Evolutionary conservation across 2,888 invertebrate species (phyloP).

Genomic region (Xiphydria camelus): DNA sequence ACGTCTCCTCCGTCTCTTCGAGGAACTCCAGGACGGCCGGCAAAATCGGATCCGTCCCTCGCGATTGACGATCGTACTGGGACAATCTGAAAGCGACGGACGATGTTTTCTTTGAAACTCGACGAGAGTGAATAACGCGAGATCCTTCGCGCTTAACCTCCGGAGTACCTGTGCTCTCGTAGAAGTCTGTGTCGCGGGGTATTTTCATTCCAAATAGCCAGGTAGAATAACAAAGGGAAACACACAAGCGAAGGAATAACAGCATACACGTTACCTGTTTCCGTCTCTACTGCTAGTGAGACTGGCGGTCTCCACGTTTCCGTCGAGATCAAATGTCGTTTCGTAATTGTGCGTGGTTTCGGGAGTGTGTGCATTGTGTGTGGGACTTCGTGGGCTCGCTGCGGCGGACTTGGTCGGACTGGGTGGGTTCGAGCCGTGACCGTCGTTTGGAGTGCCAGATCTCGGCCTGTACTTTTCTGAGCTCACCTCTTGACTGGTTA

Average conservation of each 20-base stretch:
- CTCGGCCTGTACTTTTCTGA: constrained; percentile 52
- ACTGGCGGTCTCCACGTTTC: constrained; percentile 89
- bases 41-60: constrained; percentile 85
- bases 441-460: constrained; percentile 42
- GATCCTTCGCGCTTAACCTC: too few species aligned
- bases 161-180: too few species aligned
- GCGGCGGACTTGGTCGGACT: constrained; percentile 49
- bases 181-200: too few species aligned
- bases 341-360: constrained; percentile 73
- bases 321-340: constrained; percentile 88
- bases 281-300: constrained; percentile 72
- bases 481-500: constrained; percentile 49
- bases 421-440: constrained; percentile 45
- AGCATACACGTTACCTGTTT: constrained; percentile 72
- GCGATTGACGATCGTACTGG: constrained; percentile 62
- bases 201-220: neutral
- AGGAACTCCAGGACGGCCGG: constrained; percentile 95
- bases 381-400: constrained; percentile 45
- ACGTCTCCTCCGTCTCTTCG: constrained; percentile 91
- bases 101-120: neutral
- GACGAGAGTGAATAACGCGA: too few species aligned
- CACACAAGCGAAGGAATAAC: too few species aligned
- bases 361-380: constrained; percentile 39
- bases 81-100: constrained; percentile 43
- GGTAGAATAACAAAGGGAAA: too few species aligned